Evolutionary conservation across 2,797 vertebrate genomes (phyloP).

Genomic region (Sebastes hopkinsi): DNA sequence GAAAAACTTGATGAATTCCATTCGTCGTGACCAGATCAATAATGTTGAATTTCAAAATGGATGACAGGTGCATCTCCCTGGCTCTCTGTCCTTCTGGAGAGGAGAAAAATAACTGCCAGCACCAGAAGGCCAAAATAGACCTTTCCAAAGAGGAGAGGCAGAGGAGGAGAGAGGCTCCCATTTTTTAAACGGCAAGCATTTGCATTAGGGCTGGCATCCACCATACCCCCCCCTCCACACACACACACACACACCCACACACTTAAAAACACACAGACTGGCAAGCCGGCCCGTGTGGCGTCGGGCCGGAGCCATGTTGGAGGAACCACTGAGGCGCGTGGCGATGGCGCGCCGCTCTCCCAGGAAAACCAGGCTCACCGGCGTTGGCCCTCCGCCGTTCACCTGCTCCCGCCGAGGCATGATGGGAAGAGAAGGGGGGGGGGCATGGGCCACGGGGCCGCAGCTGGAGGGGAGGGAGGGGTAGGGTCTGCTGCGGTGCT

Average conservation of each 20-base stretch:
- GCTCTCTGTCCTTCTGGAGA: slow-evolving; percentile 74
- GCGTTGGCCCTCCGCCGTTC: slow-evolving; percentile 77
- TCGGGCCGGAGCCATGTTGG: slow-evolving; percentile 81
- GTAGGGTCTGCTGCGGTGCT: slow-evolving; percentile 51
- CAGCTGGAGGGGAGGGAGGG: slow-evolving; percentile 78
- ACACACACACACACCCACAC: slow-evolving; percentile 38
- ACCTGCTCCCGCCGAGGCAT: slow-evolving; percentile 83
- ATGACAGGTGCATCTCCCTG: slow-evolving; percentile 84
- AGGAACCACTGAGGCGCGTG: slow-evolving; percentile 78
- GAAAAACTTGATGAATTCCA: slow-evolving; percentile 45
- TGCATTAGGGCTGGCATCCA: slow-evolving; percentile 82
- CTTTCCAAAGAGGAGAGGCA: slow-evolving; percentile 78
- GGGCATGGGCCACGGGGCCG: slow-evolving; percentile 77
- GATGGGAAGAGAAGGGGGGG: slow-evolving; percentile 75
- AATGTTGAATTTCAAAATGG: slow-evolving; percentile 79
- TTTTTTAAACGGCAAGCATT: slow-evolving; percentile 80
- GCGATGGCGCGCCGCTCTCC: slow-evolving; percentile 66
- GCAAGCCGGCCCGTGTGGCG: slow-evolving; percentile 82
- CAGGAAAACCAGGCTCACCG: slow-evolving; percentile 64
- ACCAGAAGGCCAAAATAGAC: slow-evolving; percentile 81
- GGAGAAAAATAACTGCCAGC: slow-evolving; percentile 68
- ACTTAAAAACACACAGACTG: slow-evolving; percentile 33
- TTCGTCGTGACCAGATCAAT: slow-evolving; percentile 68
- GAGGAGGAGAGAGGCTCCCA: slow-evolving; percentile 74
- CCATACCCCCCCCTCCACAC: slow-evolving; percentile 52